Evolutionary conservation across 2,888 invertebrate genomes (phyloP).

Genomic region (Agelastica alni): DNA sequence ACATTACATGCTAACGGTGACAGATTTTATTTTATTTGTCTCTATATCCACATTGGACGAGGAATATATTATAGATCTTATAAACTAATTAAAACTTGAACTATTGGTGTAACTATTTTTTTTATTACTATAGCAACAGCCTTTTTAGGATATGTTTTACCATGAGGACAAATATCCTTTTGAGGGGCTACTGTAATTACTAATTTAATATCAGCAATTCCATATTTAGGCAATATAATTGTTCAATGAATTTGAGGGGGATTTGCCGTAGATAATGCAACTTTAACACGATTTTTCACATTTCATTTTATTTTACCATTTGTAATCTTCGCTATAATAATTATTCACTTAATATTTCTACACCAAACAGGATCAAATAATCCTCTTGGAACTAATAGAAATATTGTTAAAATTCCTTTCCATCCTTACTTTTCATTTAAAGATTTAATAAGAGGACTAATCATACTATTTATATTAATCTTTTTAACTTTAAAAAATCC

Average conservation of each 20-base stretch:
- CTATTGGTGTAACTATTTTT: conserved; percentile 67
- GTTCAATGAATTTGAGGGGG: conserved; percentile 61
- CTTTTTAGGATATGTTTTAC: conserved; percentile 78
- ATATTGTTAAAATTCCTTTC: conserved; percentile 71
- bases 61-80: conserved; percentile 62
- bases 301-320: conserved; percentile 76
- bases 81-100: conserved; percentile 64
- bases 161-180: conserved; percentile 82
- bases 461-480: conserved; percentile 61
- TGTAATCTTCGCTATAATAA: conserved; percentile 63
- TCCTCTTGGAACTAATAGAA: conserved; percentile 67
- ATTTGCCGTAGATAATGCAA: conserved; percentile 74
- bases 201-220: conserved; percentile 62
- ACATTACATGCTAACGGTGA: conserved; percentile 72
- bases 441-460: conserved; percentile 66
- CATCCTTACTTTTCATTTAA: conserved; percentile 69
- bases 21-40: conserved; percentile 72
- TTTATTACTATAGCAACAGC: conserved; percentile 72
- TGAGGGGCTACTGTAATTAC: conserved; percentile 71
- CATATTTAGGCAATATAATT: conserved; percentile 62
- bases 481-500: conserved; percentile 62
- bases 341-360: conserved; percentile 69
- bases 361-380: conserved; percentile 73
- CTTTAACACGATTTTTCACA: conserved; percentile 76
- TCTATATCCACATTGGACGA: conserved; percentile 71